Evolutionary conservation across 2,888 invertebrate species (phyloP).

Genomic region (Caenorhabditis uteleia): DNA sequence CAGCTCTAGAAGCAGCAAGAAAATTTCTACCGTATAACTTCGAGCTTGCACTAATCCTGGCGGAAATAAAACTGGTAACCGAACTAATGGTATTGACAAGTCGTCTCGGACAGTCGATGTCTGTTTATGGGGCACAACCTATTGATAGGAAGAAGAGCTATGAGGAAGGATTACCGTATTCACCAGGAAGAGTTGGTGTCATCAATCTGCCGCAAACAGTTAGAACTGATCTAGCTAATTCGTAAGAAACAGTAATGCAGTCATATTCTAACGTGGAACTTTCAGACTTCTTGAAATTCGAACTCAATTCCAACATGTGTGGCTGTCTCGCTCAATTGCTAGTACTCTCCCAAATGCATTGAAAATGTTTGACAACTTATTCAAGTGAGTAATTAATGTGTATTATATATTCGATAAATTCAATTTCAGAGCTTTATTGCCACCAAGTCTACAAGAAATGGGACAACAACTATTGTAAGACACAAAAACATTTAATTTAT

Average conservation of each 20-base stretch:
- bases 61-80: slow-evolving; percentile 75
- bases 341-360: slow-evolving; percentile 65
- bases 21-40: slow-evolving; percentile 60
- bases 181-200: slow-evolving; percentile 73
- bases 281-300: slow-evolving; percentile 62
- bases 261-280: slow-evolving; percentile 1
- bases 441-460: slow-evolving; percentile 62
- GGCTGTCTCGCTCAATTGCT: slow-evolving; percentile 64
- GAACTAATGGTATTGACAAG: slow-evolving; percentile 74
- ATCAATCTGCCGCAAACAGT: slow-evolving; percentile 76
- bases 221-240: slow-evolving; percentile 77
- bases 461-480: slow-evolving; percentile 60
- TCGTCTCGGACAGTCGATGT: slow-evolving; percentile 74
- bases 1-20: slow-evolving; percentile 50
- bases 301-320: slow-evolving; percentile 64
- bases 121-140: slow-evolving; percentile 71
- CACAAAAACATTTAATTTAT: too few relatives aligned
- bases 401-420: slow-evolving; percentile 3
- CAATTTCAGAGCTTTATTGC: slow-evolving; percentile 55
- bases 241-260: slow-evolving; percentile 71
- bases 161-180: slow-evolving; percentile 39
- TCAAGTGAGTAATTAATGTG: slow-evolving; percentile 30
- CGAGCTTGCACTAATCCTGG: slow-evolving; percentile 67
- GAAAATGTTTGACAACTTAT: slow-evolving; percentile 67
- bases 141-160: slow-evolving; percentile 34